phyloP scores from a whole-genome alignment of 2,797 vertebrate genomes.

The Natrix natrix region DNA sequence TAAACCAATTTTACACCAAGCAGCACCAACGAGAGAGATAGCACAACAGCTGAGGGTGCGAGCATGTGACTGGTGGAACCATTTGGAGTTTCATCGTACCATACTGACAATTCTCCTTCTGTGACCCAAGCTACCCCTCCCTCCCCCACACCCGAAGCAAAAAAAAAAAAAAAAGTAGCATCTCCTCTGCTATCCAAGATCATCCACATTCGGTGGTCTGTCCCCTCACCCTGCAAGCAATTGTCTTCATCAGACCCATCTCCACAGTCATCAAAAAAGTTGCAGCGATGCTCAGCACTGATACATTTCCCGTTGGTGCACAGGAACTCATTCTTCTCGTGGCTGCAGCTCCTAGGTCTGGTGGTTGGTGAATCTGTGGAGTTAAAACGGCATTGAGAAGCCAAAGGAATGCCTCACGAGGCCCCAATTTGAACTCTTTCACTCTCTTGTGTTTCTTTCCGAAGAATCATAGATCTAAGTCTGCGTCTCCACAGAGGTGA shows the following conservation, averaged over 20 bases:
- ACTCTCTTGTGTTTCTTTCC: neutral
- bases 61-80: neutral
- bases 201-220: neutral
- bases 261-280: conserved; percentile 94
- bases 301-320: conserved; percentile 86
- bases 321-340: conserved; percentile 87
- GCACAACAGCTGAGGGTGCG: neutral
- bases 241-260: conserved; percentile 88
- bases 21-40: neutral
- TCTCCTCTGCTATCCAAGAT: neutral
- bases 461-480: neutral
- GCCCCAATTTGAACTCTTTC: neutral
- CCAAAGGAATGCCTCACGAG: neutral
- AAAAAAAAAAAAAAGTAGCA: neutral
- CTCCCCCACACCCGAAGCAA: neutral
- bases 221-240: conserved; percentile 82
- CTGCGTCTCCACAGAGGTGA: neutral
- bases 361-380: conserved; percentile 64
- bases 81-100: no score
- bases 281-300: conserved; percentile 82
- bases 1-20: neutral
- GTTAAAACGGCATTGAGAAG: neutral
- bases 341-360: conserved; percentile 73
- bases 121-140: no score
- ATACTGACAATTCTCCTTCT: neutral